These are phyloP conservation scores for Hybognathus amarus DNA, from an alignment of 2,797 vertebrate genomes.

Conservation along the genomic window DNA sequence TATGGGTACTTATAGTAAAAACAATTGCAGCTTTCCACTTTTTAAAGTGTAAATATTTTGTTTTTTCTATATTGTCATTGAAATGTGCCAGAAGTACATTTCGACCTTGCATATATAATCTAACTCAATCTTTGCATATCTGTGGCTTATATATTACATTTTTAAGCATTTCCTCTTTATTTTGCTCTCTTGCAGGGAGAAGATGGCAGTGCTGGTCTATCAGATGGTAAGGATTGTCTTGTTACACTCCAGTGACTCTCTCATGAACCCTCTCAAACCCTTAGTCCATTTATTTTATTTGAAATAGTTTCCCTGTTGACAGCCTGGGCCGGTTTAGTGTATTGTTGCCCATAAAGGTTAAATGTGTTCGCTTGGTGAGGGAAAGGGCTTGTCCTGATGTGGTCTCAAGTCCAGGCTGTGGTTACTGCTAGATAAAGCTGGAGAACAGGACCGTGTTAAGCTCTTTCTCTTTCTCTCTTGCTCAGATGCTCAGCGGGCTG, in stretches of 20 bases:
- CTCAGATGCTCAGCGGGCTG: constrained; percentile 85
- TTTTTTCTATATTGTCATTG: not conserved
- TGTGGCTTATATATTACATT: not conserved
- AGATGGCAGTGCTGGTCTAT: constrained; percentile 77
- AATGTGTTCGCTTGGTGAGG: constrained; percentile 14
- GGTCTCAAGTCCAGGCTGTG: constrained; percentile 22
- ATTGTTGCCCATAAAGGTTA: constrained; percentile 32
- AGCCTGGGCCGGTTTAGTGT: constrained; percentile 33
- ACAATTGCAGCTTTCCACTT: not conserved
- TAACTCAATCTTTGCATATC: constrained; percentile 6
- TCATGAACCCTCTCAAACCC: constrained; percentile 13
- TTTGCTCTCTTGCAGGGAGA: constrained; percentile 72
- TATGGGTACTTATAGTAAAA: too few relatives aligned
- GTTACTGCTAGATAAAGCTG: constrained; percentile 14
- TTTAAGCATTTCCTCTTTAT: not conserved
- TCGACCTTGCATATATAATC: not conserved
- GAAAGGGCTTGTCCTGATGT: constrained; percentile 9
- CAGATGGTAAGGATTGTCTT: constrained; percentile 78
- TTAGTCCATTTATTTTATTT: constrained; percentile 22
- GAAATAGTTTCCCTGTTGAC: constrained; percentile 15
- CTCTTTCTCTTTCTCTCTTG: not conserved
- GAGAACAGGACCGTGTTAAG: not conserved
- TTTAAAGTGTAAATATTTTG: not conserved
- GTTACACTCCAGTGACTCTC: not conserved
- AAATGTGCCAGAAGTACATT: not conserved